phyloP scores from a whole-genome alignment of 2,113 vertebrate genomes.

The Aix galericulata region DNA sequence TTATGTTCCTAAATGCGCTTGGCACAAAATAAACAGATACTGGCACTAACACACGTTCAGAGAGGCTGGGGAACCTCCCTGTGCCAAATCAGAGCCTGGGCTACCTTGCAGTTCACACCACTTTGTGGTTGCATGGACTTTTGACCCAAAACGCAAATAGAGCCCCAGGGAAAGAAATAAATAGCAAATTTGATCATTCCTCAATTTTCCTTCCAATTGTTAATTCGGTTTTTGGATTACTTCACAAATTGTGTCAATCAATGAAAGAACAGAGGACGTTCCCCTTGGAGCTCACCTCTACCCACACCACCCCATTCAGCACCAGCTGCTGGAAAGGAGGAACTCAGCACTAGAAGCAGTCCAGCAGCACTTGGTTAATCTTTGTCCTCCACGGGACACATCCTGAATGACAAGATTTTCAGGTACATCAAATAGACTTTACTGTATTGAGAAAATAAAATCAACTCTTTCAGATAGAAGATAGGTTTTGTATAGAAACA shows the following conservation, averaged over 20 bases:
- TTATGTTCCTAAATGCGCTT: neutral
- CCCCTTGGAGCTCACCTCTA: neutral
- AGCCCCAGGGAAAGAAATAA: neutral
- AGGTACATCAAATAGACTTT: neutral
- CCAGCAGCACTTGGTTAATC: neutral
- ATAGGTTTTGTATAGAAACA: neutral
- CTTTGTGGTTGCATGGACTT: neutral
- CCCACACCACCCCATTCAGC: neutral
- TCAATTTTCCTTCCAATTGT: neutral
- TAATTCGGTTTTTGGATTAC: slow-evolving; percentile 2
- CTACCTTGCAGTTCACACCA: neutral
- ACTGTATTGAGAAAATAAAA: neutral
- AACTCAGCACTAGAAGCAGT: neutral
- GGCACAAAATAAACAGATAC: neutral
- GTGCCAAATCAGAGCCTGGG: neutral
- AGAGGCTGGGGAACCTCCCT: neutral
- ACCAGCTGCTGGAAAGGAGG: neutral
- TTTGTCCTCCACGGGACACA: neutral
- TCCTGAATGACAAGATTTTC: neutral
- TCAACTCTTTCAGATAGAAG: neutral
- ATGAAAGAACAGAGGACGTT: neutral
- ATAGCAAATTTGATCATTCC: neutral
- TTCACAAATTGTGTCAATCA: neutral
- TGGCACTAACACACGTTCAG: neutral
- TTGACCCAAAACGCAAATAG: neutral